phyloP scores from a whole-genome alignment of 1,140 invertebrate species.

The Vanessa tameamea region DNA sequence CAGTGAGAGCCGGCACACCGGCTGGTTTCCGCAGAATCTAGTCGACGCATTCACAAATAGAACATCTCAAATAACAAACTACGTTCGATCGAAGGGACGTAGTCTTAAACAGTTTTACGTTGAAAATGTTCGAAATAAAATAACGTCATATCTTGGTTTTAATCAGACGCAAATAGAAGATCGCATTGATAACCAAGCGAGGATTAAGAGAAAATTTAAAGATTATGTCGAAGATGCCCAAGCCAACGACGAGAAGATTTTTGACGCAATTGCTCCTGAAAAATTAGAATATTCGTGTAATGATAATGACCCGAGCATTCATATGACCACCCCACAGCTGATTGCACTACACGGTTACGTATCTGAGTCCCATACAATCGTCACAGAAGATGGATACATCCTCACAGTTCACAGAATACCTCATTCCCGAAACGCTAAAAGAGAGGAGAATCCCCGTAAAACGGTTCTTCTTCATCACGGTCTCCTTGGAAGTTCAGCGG shows the following conservation, averaged over 20 bases:
- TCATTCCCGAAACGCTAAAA: constrained; percentile 57
- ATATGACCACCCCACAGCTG: constrained; percentile 80
- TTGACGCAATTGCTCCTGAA: constrained; percentile 63
- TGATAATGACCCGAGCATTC: constrained; percentile 63
- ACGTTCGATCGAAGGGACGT: constrained; percentile 62
- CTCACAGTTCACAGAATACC: constrained; percentile 88
- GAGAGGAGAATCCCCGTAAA: constrained; percentile 48
- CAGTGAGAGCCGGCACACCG: constrained; percentile 48
- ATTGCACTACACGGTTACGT: constrained; percentile 85
- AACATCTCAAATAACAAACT: constrained; percentile 59
- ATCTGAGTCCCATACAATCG: constrained; percentile 84
- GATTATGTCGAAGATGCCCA: constrained; percentile 53
- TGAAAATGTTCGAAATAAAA: constrained; percentile 57
- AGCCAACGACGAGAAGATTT: constrained; percentile 49
- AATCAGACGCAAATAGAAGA: constrained; percentile 15
- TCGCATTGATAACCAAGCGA: constrained; percentile 32
- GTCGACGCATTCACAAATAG: constrained; percentile 56
- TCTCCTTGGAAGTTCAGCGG: constrained; percentile 86
- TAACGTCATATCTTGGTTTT: constrained; percentile 54
- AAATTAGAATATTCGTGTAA: constrained; percentile 47
- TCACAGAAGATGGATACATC: constrained; percentile 88
- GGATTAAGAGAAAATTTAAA: constrained; percentile 54
- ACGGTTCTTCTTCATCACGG: constrained; percentile 89
- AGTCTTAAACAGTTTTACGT: constrained; percentile 61
- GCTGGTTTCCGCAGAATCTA: constrained; percentile 60